Base-by-base conservation (phyloP, 1,140 invertebrate genomes). In the Achatina immaculata region DNA sequence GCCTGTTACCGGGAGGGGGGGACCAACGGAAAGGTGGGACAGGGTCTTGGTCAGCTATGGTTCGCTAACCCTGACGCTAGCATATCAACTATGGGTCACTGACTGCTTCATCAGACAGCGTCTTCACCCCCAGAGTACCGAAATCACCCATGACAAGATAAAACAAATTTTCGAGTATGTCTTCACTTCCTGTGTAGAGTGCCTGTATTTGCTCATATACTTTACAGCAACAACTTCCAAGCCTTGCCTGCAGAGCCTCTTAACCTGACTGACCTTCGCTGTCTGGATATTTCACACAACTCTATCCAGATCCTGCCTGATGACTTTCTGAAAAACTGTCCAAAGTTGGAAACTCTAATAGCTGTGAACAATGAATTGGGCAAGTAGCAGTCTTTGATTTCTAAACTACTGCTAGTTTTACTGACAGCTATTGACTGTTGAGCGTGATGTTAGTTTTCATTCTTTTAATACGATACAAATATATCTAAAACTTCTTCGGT, bases 251-350 rank as follows among this genome's bases (percentile, higher is more conserved):
- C 24, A 16, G 34, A 55, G 11, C 71, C 85, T 2, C 75, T 84
- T 6, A 62, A 80, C 7, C 74, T 89, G 80, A 73, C 75, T 66
- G 77, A 83, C 31, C 72, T 89, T 19, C 68, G 82, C 21, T 66
- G 31, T 7, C 81, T 89, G 45, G 80, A 86, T 81, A 55, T 88
- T 16, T 85, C 83, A 19, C 81, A 85, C 78, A 89, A 89, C 76
- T 66, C 68, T 9, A 81, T 89, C 21, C 77, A 51, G 24, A 16
- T 40, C 31, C 69, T 89, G 21, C 86, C 86, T n/a, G 88, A 88
- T 7, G 19, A 65, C 3, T 89, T 87, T 78, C 66, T 89, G 1
- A 45, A 16, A 24, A 81, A 80, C 0, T 87, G 84, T 69, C 31
- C 36, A 28, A 84, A 83, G 45, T 80, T 89, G 71, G 86, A 87